phyloP scores from a whole-genome alignment of 2,113 vertebrate genomes.

The Microcebus tavaratra region DNA sequence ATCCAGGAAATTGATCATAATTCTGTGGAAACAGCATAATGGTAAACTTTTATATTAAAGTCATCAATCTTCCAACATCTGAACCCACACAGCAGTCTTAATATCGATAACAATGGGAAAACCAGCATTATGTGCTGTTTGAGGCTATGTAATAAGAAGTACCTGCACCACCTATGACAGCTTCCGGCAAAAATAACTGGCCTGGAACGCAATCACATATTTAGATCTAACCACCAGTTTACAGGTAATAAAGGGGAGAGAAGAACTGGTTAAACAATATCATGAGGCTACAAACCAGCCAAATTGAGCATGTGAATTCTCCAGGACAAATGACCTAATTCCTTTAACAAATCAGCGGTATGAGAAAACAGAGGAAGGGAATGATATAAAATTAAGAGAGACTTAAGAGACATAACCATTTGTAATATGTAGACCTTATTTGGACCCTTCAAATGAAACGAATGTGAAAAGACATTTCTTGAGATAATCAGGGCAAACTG shows the following conservation, averaged over 20 bases:
- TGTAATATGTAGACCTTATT: background rate
- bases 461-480: background rate
- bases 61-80: background rate
- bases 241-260: background rate
- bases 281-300: background rate
- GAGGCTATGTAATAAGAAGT: background rate
- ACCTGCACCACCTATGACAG: background rate
- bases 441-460: constrained; percentile 12
- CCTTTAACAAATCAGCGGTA: background rate
- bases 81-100: background rate
- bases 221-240: background rate
- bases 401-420: background rate
- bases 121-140: background rate
- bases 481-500: background rate
- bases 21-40: background rate
- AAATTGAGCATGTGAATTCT: background rate
- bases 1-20: background rate
- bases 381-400: background rate
- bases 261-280: background rate
- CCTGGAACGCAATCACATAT: background rate
- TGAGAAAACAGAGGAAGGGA: background rate
- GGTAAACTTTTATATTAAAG: background rate
- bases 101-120: fast-evolving
- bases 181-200: background rate
- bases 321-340: background rate